phyloP scores from a whole-genome alignment of 2,888 invertebrate genomes.

The Torymus auratus region DNA sequence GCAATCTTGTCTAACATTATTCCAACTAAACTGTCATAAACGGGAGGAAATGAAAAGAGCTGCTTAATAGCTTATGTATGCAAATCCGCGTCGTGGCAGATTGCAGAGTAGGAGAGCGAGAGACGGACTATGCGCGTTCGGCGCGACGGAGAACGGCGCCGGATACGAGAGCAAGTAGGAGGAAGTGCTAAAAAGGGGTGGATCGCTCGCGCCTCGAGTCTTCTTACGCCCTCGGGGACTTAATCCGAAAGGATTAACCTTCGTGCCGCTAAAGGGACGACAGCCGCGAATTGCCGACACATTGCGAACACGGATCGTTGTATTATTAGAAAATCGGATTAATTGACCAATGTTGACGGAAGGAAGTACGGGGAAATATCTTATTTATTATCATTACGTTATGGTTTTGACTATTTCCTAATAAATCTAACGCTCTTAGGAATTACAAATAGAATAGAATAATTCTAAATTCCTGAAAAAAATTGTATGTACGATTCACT shows the following conservation, averaged over 20 bases:
- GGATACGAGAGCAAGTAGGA: slow-evolving; percentile 61
- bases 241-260: slow-evolving; percentile 61
- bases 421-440: too few relatives aligned
- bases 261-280: slow-evolving; percentile 20
- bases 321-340: too few relatives aligned
- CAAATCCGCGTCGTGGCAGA: slow-evolving; percentile 67
- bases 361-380: too few relatives aligned
- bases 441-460: too few relatives aligned
- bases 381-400: too few relatives aligned
- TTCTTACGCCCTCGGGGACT: slow-evolving; percentile 59
- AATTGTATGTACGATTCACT: too few relatives aligned
- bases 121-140: slow-evolving; percentile 17
- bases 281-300: too few relatives aligned
- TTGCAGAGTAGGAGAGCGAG: slow-evolving; percentile 57
- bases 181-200: slow-evolving; percentile 67
- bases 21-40: slow-evolving; percentile 77
- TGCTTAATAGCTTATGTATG: slow-evolving; percentile 77
- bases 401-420: too few relatives aligned
- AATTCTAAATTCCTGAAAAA: too few relatives aligned
- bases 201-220: slow-evolving; percentile 38
- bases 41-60: slow-evolving; percentile 77
- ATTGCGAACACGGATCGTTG: background rate
- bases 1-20: slow-evolving; percentile 76
- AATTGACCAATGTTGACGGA: too few relatives aligned
- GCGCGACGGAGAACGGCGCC: slow-evolving; percentile 56